Base-by-base conservation (phyloP, 2,797 vertebrate species). In the Channa striata region DNA sequence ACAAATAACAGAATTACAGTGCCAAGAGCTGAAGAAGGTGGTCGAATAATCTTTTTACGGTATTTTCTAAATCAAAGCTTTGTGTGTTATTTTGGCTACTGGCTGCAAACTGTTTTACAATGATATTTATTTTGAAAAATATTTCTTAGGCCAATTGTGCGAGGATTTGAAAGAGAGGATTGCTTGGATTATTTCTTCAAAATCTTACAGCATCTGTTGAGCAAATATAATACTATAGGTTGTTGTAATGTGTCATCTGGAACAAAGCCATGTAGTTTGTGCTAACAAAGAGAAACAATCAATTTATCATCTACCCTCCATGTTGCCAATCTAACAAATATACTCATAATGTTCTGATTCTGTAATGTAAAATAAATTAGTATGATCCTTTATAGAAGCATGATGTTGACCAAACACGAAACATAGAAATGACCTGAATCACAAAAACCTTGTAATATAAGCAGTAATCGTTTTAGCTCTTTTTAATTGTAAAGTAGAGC, bases 401-500 rank as follows among this genome's bases (percentile, higher is more conserved):
- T 39, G 34, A 43, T 16, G 11, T 13, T 9, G 16, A 59, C 12
- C 13, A 39, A 1, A 54, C 19, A 16, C 68, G 1, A 34, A 8
- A 25, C 19, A 44, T 47, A 11, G 10, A 63, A 36, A 59, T 25
- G 5, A 43, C 9, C 9, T 4, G 25, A 30, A 10, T 33, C 1
- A 52, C 16, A 61, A 37, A 51, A 36, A 20, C 4, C 10, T 30
- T 11, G 1, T 25, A 13, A 11, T 7, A 20, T 30, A 30, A 30
- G 25, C 44, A 17, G 7, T 1, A n/a, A 44, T 25, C 1, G 44
- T 50, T 19, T 39, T 25, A 37, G 5, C 7, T 44, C 11, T 37
- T n/a, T 46, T n/a, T 46, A 44, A 68, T 42, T 42, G 5, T 64
- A 14, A 12, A 37, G 36, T 30, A 30, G 6, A 42, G 68, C 89